A percentile compares a stretch with the other conserved stretches of the same genome.
Conservation (phyloP, 2,797 vertebrate species). For the Pelobates cultripes region DNA sequence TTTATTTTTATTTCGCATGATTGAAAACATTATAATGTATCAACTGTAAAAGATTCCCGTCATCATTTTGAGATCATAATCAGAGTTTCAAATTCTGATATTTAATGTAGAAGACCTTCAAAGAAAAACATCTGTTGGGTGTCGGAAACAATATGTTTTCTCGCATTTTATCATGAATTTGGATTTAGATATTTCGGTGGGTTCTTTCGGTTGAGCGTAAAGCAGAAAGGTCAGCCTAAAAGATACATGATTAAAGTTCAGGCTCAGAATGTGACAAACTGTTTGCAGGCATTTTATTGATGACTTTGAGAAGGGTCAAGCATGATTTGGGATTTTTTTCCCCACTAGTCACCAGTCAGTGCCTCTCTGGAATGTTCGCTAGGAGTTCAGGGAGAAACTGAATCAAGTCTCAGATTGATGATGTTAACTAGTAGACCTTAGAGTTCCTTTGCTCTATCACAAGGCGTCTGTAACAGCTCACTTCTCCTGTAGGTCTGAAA, state of each 20-base stretch:
- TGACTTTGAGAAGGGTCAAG: conserved; percentile 48
- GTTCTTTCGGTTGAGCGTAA: neutral
- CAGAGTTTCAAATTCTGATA: too few relatives aligned
- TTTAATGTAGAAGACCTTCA: too few relatives aligned
- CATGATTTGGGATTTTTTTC: conserved; percentile 51
- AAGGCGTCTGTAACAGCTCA: conserved; percentile 66
- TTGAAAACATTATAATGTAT: too few relatives aligned
- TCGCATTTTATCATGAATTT: too few relatives aligned
- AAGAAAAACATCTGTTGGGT: too few relatives aligned
- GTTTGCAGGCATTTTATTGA: conserved; percentile 43
- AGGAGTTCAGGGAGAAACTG: conserved; percentile 65
- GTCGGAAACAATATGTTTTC: too few relatives aligned
- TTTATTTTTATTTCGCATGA: too few relatives aligned
- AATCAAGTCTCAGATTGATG: conserved; percentile 71
- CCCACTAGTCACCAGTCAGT: conserved; percentile 66
- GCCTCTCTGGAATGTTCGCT: conserved; percentile 70
- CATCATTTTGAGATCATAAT: too few relatives aligned
- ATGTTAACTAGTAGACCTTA: conserved; percentile 71
- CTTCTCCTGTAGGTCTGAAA: conserved; percentile 62
- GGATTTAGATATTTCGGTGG: too few relatives aligned
- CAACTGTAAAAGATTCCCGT: too few relatives aligned
- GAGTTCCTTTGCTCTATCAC: conserved; percentile 64
- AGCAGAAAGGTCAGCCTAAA: conserved; percentile 19
- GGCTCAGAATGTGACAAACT: conserved; percentile 35
- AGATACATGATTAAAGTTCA: conserved; percentile 22